Percentiles rank a stretch among this genome's conserved stretches.
phyloP scores from a whole-genome alignment of 2,888 invertebrate species.

The Pycnomerus fuliginosus region DNA sequence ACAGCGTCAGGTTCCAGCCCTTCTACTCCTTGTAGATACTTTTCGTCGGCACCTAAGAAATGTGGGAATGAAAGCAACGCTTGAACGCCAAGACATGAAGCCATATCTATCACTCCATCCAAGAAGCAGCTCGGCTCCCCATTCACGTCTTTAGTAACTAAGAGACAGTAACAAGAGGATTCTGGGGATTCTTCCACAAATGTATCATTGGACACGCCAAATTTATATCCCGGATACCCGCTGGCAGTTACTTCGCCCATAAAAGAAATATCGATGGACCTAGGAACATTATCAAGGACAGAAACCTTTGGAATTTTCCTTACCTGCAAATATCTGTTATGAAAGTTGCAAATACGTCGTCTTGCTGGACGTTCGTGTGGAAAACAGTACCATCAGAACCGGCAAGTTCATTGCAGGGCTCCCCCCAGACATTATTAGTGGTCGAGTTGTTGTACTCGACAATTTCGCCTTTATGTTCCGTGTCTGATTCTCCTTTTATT shows the following conservation, averaged over 20 bases:
- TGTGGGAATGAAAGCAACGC: conserved; percentile 71
- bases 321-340: conserved; percentile 68
- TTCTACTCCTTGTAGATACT: conserved; percentile 59
- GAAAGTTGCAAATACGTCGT: conserved; percentile 55
- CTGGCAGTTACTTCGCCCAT: no score
- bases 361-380: conserved; percentile 59
- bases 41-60: conserved; percentile 62
- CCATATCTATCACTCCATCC: conserved; percentile 62
- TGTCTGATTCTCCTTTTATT: conserved; percentile 54
- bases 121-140: conserved; percentile 61
- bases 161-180: conserved; percentile 66
- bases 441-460: conserved; percentile 51
- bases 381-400: conserved; percentile 61
- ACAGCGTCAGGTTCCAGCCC: conserved; percentile 58
- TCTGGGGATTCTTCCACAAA: neutral
- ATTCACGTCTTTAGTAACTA: conserved; percentile 57
- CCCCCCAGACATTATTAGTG: conserved; percentile 50
- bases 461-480: conserved; percentile 52
- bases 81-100: conserved; percentile 65
- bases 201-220: no score
- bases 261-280: neutral
- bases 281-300: neutral
- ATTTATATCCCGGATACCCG: no score
- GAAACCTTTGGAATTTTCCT: conserved; percentile 31
- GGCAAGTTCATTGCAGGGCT: conserved; percentile 49